Conservation (phyloP, 2,113 vertebrate species). For the Rhabdomys dilectus region DNA sequence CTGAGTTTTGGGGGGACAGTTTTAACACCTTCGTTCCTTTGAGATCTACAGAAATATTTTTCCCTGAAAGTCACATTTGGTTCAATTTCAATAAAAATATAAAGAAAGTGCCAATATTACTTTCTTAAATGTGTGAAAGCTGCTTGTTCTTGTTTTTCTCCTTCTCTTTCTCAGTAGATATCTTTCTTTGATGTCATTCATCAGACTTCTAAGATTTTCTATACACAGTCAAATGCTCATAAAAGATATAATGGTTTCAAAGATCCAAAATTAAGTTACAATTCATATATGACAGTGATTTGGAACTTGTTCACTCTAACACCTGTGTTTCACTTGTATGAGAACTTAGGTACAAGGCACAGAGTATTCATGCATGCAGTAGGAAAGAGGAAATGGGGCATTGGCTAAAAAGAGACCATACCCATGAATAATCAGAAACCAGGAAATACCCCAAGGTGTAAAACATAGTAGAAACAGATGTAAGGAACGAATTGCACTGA, state of each 20-base stretch:
- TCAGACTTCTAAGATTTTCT: background rate
- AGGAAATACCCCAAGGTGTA: background rate
- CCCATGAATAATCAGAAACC: background rate
- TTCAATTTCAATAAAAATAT: conserved; percentile 20
- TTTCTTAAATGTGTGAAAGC: conserved; percentile 1
- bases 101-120: background rate
- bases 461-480: background rate
- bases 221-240: background rate
- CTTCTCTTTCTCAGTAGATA: background rate
- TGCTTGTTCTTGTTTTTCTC: background rate
- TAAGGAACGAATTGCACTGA: background rate
- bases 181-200: background rate
- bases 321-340: background rate
- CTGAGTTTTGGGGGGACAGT: background rate
- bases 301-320: background rate
- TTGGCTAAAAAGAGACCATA: background rate
- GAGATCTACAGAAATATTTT: conserved; percentile 1
- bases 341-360: background rate
- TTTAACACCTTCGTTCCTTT: background rate
- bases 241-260: background rate
- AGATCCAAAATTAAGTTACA: background rate
- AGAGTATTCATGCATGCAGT: background rate
- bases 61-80: conserved; percentile 2
- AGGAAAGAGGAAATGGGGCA: background rate
- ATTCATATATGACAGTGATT: background rate